Evolutionary conservation across 2,888 invertebrate species (phyloP), one percentile per base, ranked within the genome.

Genomic region (Pristionchus maxplancki): DNA sequence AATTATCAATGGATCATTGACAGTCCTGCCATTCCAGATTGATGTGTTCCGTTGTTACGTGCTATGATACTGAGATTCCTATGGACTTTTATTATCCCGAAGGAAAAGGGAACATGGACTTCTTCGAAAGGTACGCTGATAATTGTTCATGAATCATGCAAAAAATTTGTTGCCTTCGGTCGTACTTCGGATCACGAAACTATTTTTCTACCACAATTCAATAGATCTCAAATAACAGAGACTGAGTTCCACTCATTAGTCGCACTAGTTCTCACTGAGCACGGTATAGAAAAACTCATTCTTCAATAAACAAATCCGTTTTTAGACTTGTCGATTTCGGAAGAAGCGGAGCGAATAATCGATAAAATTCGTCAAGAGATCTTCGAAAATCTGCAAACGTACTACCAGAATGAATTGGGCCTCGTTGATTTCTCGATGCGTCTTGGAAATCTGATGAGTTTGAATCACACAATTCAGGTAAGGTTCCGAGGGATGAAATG

Each of bases 401-500:
- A 78, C n/a, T 78, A 78, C 34, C 78, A 44, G 13, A 78, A 48
- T 2, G 78, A 78, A 28, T 20, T 78, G 44, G n/a, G 78, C 9
- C 40, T 78, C 9, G 11, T n/a, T 15, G 78, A 78, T 78, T 78
- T 78, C 28, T 78, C 78, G 34, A 13, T 20, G 13, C 78, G 78
- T 5, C n/a, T 78, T n/a, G 78, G 78, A 40, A 78, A 78, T 48
- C 28, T 78, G 13, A 78, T 78, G 78, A 78, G 34, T 24, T 78
- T 78, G 44, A 78, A 78, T 78, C 78, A 78, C 78, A 48, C 44
- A 8, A 44, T 78, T 28, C 78, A 78, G 44, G 78, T 78, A n/a
- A 48, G n/a, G 58, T 24, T 3, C 4, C 4, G 0, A 58, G 3
- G 24, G n/a, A n/a, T 24, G 9, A 58, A 58, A 6, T 5, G 20